A percentile compares a stretch with the other conserved stretches of the same genome.
These are phyloP conservation scores for Myopa testacea DNA, from an alignment of 2,888 invertebrate species.

Conservation along the genomic window DNA sequence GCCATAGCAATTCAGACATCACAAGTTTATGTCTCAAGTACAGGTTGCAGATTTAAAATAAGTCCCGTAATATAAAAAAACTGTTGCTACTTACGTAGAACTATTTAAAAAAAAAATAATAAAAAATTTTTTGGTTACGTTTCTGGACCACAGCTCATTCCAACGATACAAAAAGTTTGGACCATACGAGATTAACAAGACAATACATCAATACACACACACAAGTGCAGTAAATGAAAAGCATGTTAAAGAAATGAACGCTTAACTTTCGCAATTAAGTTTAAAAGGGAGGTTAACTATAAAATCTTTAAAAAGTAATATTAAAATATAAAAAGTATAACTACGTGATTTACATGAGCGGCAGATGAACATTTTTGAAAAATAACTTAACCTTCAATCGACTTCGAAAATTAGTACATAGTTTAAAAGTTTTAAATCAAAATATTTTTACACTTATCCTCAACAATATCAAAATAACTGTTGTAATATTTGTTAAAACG, in stretches of 20 bases:
- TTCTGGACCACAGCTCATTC: neutral
- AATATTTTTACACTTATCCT: neutral
- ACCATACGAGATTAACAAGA: constrained; percentile 49
- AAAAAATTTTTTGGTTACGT: neutral
- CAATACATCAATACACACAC: constrained; percentile 27
- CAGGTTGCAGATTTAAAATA: constrained; percentile 15
- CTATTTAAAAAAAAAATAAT: neutral
- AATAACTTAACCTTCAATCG: too few relatives aligned
- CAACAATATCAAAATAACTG: neutral
- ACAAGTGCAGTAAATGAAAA: neutral
- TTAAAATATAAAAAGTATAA: neutral
- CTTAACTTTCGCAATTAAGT: neutral
- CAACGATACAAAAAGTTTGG: constrained; percentile 44
- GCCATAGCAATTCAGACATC: constrained; percentile 8
- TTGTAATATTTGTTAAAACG: constrained; percentile 1
- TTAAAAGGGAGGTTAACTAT: neutral
- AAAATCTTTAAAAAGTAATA: neutral
- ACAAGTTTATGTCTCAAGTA: constrained; percentile 43
- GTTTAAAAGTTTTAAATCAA: neutral
- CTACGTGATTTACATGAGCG: neutral
- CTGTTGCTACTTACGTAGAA: neutral
- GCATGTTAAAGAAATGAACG: neutral
- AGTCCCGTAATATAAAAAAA: neutral
- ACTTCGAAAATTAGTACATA: too few relatives aligned
- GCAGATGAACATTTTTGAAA: neutral